A percentile compares a stretch with the other conserved stretches of the same genome.
Evolutionary conservation across 2,888 invertebrate species (phyloP).

Genomic region (Empis livida): DNA sequence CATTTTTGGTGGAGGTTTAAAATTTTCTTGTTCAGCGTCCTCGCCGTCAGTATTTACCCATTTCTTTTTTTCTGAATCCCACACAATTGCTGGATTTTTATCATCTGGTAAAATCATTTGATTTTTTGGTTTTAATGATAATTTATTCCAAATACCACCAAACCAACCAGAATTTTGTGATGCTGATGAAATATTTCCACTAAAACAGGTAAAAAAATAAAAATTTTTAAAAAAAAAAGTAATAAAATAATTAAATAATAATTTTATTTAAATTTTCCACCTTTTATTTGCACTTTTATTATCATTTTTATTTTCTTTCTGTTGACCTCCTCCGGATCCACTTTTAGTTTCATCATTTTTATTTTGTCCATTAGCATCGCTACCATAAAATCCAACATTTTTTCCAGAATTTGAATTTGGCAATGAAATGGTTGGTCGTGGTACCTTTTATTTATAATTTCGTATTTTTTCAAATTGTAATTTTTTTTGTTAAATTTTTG

Average conservation of each 20-base stretch:
- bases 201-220: slow-evolving; percentile 5
- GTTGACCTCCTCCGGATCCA: slow-evolving; percentile 1
- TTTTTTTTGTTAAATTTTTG: background rate
- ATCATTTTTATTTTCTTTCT: slow-evolving; percentile 1
- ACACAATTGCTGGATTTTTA: slow-evolving; percentile 84
- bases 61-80: slow-evolving; percentile 75
- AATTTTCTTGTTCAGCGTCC: slow-evolving; percentile 39
- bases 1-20: slow-evolving; percentile 60
- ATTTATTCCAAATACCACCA: slow-evolving; percentile 73
- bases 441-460: slow-evolving; percentile 7
- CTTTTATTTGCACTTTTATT: slow-evolving; percentile 6
- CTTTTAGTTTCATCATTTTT: slow-evolving; percentile 13
- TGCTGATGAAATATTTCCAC: slow-evolving; percentile 16
- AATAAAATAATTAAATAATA: background rate
- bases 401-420: slow-evolving; percentile 37
- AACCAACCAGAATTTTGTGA: slow-evolving; percentile 55
- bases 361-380: slow-evolving; percentile 11
- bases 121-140: slow-evolving; percentile 73
- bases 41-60: slow-evolving; percentile 78
- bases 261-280: background rate
- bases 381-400: slow-evolving; percentile 24
- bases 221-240: background rate
- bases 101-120: slow-evolving; percentile 95
- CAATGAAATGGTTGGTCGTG: slow-evolving; percentile 43
- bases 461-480: background rate